phyloP scores from a whole-genome alignment of 2,888 invertebrate species.

The Leucozona laternaria region DNA sequence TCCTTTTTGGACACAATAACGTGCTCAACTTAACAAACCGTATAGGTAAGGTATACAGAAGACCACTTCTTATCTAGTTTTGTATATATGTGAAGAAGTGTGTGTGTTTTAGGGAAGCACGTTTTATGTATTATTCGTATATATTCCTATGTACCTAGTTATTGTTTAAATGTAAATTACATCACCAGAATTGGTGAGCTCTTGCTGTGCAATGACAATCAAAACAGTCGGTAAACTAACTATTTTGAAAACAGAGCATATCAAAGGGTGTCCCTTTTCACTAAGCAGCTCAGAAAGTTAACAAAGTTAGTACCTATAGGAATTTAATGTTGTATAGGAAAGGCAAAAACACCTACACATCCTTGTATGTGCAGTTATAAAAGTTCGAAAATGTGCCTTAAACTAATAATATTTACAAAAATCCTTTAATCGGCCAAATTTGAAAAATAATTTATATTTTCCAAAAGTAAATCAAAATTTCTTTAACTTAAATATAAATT shows the following conservation, averaged over 20 bases:
- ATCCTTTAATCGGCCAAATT: too few relatives aligned
- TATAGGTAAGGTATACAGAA: neutral
- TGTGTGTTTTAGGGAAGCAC: neutral
- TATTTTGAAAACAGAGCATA: neutral
- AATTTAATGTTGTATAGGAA: too few relatives aligned
- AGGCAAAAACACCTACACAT: too few relatives aligned
- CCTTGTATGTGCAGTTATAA: too few relatives aligned
- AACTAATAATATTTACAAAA: too few relatives aligned
- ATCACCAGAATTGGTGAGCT: conserved; percentile 4
- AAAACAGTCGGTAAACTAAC: conserved; percentile 10
- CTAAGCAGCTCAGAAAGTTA: too few relatives aligned
- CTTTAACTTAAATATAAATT: too few relatives aligned
- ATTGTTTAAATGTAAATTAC: conserved; percentile 33
- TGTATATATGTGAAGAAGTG: neutral
- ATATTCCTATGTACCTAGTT: conserved; percentile 4
- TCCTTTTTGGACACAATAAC: conserved; percentile 34
- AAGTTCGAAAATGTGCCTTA: too few relatives aligned
- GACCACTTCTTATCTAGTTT: conserved; percentile 15
- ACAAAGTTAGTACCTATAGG: too few relatives aligned
- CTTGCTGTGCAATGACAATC: conserved; percentile 16
- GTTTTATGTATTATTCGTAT: conserved; percentile 21
- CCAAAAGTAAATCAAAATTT: too few relatives aligned
- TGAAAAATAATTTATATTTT: too few relatives aligned
- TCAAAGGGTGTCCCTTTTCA: conserved; percentile 4
- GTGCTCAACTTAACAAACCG: conserved; percentile 13